These are phyloP conservation scores for Atethmia centrago DNA, from an alignment of 2,888 invertebrate species.

Conservation along the genomic window DNA sequence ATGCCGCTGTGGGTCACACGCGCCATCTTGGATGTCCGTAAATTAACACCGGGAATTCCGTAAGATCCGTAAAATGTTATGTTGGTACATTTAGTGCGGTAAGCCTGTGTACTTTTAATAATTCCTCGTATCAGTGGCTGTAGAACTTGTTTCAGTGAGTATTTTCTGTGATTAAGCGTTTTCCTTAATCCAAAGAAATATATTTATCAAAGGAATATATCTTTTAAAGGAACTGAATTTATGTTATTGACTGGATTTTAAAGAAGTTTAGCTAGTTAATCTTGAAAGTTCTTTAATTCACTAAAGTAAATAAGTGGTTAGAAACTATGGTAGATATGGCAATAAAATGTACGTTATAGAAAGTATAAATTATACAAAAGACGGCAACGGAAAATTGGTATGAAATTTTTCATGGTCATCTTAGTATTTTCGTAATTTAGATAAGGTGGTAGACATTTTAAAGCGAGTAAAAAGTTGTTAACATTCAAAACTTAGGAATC, in stretches of 20 bases:
- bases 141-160: background rate
- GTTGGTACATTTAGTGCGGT: constrained; percentile 17
- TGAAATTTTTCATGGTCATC: background rate
- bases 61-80: constrained; percentile 12
- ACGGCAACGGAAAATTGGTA: background rate
- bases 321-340: background rate
- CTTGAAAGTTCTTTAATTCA: background rate
- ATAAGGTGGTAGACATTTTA: background rate
- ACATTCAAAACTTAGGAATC: background rate
- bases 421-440: too few species aligned
- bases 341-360: background rate
- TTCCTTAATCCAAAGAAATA: background rate
- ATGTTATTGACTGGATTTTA: background rate
- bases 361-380: background rate
- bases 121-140: background rate
- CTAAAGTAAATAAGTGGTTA: background rate
- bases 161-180: background rate
- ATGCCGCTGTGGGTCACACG: constrained; percentile 39
- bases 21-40: constrained; percentile 35
- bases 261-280: background rate
- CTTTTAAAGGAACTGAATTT: too few species aligned
- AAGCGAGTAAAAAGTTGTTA: background rate
- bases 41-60: constrained; percentile 35
- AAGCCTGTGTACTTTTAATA: constrained; percentile 15
- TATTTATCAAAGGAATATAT: too few species aligned